phyloP scores from a whole-genome alignment of 2,113 vertebrate genomes.

The Dolichotis patagonum region DNA sequence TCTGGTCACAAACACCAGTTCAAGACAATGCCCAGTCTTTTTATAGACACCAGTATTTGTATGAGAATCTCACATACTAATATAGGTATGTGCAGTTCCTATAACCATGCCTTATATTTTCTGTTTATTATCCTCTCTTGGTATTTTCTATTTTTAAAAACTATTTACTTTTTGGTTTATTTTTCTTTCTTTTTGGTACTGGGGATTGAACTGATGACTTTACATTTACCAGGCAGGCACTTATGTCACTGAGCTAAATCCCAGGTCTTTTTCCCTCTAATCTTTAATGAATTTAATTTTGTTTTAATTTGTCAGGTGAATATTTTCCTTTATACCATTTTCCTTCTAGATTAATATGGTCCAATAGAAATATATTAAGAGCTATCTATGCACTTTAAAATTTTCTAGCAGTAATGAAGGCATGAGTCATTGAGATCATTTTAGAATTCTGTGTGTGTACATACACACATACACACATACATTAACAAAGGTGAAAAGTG shows the following conservation, averaged over 20 bases:
- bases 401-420: background rate
- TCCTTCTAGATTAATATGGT: background rate
- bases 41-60: background rate
- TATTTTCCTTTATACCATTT: background rate
- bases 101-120: background rate
- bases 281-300: background rate
- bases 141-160: background rate
- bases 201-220: too few species aligned
- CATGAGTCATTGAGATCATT: background rate
- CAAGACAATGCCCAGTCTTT: background rate
- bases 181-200: too few species aligned
- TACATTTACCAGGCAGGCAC: too few species aligned
- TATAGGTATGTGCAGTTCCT: background rate
- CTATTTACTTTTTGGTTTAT: too few species aligned
- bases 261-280: background rate
- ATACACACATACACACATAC: background rate
- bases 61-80: background rate
- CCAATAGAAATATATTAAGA: background rate
- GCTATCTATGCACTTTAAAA: background rate
- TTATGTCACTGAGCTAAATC: too few species aligned
- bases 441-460: background rate
- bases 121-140: background rate
- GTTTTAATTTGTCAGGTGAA: background rate
- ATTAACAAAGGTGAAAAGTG: background rate
- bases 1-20: background rate